Conservation (phyloP, 2,113 vertebrate species). For the Pygathrix nemaeus region DNA sequence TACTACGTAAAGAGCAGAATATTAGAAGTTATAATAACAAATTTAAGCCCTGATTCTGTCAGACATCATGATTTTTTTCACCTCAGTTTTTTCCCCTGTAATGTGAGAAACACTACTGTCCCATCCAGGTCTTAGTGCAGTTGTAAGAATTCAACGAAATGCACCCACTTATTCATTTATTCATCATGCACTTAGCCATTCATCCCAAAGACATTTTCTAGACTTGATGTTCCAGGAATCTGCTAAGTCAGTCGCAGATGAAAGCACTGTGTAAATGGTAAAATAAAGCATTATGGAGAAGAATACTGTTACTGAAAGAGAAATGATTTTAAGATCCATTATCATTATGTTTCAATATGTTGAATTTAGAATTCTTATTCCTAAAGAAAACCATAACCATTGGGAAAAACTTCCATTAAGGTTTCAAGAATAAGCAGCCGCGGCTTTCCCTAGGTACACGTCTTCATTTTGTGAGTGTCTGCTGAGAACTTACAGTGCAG, state of each 20-base stretch:
- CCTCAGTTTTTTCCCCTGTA: background rate
- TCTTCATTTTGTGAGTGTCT: background rate
- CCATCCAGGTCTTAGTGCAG: background rate
- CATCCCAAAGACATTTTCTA: background rate
- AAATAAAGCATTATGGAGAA: background rate
- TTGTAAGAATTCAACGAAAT: background rate
- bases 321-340: background rate
- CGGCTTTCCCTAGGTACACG: background rate
- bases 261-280: background rate
- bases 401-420: background rate
- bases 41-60: background rate
- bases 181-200: background rate
- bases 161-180: background rate
- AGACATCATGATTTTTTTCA: background rate
- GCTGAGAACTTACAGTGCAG: background rate
- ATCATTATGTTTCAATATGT: background rate
- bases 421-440: background rate
- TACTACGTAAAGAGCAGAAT: background rate
- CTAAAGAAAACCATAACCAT: constrained; percentile 10
- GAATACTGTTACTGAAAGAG: background rate
- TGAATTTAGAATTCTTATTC: background rate
- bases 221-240: background rate
- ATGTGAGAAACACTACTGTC: background rate
- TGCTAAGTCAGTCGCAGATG: background rate
- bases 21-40: background rate